Evolutionary conservation across 64 coral and sea anemone genomes (phyloP), one percentile per base, ranked within the genome.

Genomic region (Exaiptasia diaphana): DNA sequence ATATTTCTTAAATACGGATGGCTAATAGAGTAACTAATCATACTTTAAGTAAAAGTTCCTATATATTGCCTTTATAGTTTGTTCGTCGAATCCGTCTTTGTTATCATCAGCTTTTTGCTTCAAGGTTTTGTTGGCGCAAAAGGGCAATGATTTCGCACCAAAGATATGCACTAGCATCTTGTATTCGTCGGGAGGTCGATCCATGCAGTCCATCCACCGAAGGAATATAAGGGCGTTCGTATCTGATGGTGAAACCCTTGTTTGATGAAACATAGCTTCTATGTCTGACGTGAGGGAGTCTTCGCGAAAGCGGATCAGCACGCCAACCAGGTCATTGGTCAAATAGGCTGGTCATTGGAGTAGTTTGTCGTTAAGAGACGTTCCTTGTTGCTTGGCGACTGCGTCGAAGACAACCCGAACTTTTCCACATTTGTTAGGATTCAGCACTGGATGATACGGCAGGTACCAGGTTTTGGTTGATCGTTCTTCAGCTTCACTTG

Each of bases 131-230:
- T 75, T 85, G n/a, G 70, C 54, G 35, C 82, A 85, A 61, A 53
- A 85, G 10, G 82, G 68, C 0, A 70, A 85, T 29, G 82, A 85
- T 1, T 53, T 75, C 3, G 82, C 68, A 28, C 82, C 82, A 27
- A 85, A 85, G 39, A 85, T 85, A 41, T 85, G 53, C 17, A 85
- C 82, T 4, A 62, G 67, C 82, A 75, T 85, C 23, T 85, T 52
- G 28, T 63, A 85, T 27, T 85, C 53, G 7, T 58, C 82, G 7
- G 82, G 82, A 26, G 54, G 33, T 15, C 63, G 25, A 23, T 48
- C 40, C 8, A 75, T 32, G 39, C 48, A 20, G 7, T 33, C 36
- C 24, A 14, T 62, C 54, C 82, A 75, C 38, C 70, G 75, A 36
- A 85, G 37, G 18, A 75, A 85, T 30, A 53, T 34, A 41, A 85